Conservation (phyloP, 2,888 invertebrate genomes). For the Lasius fuliginosus region DNA sequence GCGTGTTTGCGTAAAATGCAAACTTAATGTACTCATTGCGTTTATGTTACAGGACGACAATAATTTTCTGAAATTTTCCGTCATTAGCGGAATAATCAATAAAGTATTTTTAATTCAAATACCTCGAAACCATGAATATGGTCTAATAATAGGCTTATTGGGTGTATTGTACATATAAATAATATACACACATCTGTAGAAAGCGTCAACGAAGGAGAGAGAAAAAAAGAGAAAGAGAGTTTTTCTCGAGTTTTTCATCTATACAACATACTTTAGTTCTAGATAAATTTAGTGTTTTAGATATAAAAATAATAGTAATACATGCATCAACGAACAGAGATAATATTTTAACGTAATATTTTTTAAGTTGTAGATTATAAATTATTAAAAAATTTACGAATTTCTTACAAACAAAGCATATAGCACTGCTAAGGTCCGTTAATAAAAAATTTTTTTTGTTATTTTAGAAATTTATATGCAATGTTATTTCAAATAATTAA, state of each 20-base stretch:
- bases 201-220: background rate
- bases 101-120: conserved; percentile 41
- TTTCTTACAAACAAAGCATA: conserved; percentile 4
- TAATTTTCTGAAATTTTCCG: conserved; percentile 42
- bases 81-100: conserved; percentile 26
- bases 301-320: conserved; percentile 21
- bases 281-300: conserved; percentile 13
- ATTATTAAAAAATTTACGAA: background rate
- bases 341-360: conserved; percentile 51
- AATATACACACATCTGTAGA: conserved; percentile 7
- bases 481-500: conserved; percentile 3
- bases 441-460: background rate
- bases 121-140: conserved; percentile 29
- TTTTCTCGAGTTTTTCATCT: conserved; percentile 28
- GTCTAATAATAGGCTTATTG: conserved; percentile 5
- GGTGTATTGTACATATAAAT: conserved; percentile 15
- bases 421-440: background rate
- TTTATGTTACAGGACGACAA: conserved; percentile 51
- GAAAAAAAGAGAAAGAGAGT: background rate
- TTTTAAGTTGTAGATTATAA: conserved; percentile 18
- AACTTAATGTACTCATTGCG: conserved; percentile 6
- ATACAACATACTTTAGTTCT: conserved; percentile 21
- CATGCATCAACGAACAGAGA: conserved; percentile 37
- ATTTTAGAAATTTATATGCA: background rate
- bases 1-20: background rate